phyloP scores from a whole-genome alignment of 1,140 invertebrate genomes.

The Drosophila pallidifrons region DNA sequence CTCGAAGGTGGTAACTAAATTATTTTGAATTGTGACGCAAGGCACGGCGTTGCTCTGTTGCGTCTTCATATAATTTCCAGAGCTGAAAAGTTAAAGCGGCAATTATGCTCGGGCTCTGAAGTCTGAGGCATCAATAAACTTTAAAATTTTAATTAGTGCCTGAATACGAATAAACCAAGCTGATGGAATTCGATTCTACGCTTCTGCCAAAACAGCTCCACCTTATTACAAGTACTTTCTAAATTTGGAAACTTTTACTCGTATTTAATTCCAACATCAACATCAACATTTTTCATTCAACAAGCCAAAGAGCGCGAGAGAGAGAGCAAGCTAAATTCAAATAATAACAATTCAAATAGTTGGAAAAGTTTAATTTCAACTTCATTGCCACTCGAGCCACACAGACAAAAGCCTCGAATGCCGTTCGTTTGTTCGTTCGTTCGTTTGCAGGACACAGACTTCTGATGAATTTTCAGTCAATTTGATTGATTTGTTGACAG shows the following conservation, averaged over 20 bases:
- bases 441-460: conserved; percentile 5
- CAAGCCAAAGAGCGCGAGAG: not conserved
- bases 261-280: conserved; percentile 9
- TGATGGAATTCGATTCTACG: conserved; percentile 7
- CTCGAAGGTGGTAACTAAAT: conserved; percentile 76
- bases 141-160: conserved; percentile 39
- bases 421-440: not conserved
- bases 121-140: conserved; percentile 18
- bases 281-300: conserved; percentile 29
- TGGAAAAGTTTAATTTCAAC: conserved; percentile 66
- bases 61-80: conserved; percentile 53
- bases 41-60: not conserved
- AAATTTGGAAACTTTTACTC: conserved; percentile 9
- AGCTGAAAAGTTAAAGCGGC: conserved; percentile 44
- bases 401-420: conserved; percentile 17
- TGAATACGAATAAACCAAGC: not conserved
- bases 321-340: conserved; percentile 35
- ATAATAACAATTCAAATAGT: conserved; percentile 79
- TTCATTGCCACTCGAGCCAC: conserved; percentile 53
- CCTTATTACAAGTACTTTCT: conserved; percentile 21
- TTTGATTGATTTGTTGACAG: conserved; percentile 78
- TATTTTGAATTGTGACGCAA: conserved; percentile 64
- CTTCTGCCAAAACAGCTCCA: not conserved
- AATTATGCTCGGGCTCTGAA: not conserved
- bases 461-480: conserved; percentile 71